These are phyloP conservation scores for Agrotis puta DNA, from an alignment of 2,888 invertebrate genomes.

Conservation along the genomic window DNA sequence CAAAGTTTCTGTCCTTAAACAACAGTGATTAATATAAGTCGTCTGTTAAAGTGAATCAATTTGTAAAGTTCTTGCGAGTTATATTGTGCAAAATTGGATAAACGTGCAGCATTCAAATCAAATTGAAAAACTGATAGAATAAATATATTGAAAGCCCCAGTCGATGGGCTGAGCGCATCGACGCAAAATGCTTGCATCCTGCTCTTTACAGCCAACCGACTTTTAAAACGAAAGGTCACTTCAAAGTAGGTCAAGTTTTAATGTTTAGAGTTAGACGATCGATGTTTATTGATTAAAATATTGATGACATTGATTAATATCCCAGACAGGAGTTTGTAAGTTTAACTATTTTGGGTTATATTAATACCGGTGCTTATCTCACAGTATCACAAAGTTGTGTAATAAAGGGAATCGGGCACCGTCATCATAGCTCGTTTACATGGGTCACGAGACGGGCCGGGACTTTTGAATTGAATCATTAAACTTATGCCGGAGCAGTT, in stretches of 20 bases:
- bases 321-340: conserved; percentile 17
- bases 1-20: background rate
- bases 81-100: conserved; percentile 35
- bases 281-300: conserved; percentile 4
- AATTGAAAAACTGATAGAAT: conserved; percentile 24
- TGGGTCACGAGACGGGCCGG: conserved; percentile 24
- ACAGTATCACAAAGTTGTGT: conserved; percentile 62
- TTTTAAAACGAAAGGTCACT: background rate
- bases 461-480: conserved; percentile 64
- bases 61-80: conserved; percentile 22
- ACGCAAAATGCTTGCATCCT: conserved; percentile 20
- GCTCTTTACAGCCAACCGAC: background rate
- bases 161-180: background rate
- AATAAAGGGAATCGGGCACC: conserved; percentile 57
- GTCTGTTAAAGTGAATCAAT: conserved; percentile 24
- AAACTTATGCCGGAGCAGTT: conserved; percentile 56
- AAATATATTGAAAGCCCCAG: conserved; percentile 11
- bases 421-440: conserved; percentile 57
- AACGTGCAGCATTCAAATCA: conserved; percentile 40
- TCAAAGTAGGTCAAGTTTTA: conserved; percentile 1
- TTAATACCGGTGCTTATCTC: conserved; percentile 47
- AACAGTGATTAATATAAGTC: conserved; percentile 8
- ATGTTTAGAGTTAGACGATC: background rate
- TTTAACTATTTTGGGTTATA: conserved; percentile 54
- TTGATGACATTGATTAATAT: conserved; percentile 41